Evolutionary conservation across 1,140 invertebrate genomes (phyloP).

Genomic region (Oscheius sp.): DNA sequence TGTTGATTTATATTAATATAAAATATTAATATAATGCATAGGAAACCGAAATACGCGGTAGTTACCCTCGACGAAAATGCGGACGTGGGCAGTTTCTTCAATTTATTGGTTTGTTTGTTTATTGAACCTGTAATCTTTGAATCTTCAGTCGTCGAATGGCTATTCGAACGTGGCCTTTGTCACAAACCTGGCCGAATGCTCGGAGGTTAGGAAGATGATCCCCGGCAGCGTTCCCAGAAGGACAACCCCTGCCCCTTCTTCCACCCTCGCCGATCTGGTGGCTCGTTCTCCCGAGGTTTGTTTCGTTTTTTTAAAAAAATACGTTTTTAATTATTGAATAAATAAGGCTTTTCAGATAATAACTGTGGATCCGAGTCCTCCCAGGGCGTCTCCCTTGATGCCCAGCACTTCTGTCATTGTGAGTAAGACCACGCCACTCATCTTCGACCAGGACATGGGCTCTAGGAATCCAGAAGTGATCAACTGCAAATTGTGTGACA

Average conservation of each 20-base stretch:
- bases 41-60: not conserved
- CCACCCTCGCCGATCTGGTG: too few species aligned
- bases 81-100: conserved; percentile 1
- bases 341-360: too few species aligned
- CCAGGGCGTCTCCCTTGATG: too few species aligned
- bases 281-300: too few species aligned
- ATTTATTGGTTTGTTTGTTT: not conserved
- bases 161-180: not conserved
- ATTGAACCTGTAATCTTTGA: not conserved
- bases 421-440: not conserved
- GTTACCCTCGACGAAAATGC: not conserved
- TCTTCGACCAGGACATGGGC: too few species aligned
- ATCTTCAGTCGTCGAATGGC: not conserved
- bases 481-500: conserved; percentile 2
- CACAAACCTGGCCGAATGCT: not conserved
- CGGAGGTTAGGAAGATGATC: not conserved
- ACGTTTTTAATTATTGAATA: too few species aligned
- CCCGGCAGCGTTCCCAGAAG: not conserved
- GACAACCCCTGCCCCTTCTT: not conserved
- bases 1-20: not conserved
- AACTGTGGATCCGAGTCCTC: too few species aligned
- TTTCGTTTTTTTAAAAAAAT: too few species aligned
- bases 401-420: too few species aligned
- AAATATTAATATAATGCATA: not conserved
- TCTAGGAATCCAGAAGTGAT: too few species aligned